phyloP scores from a whole-genome alignment of 2,113 vertebrate species.

The Platichthys flesus region DNA sequence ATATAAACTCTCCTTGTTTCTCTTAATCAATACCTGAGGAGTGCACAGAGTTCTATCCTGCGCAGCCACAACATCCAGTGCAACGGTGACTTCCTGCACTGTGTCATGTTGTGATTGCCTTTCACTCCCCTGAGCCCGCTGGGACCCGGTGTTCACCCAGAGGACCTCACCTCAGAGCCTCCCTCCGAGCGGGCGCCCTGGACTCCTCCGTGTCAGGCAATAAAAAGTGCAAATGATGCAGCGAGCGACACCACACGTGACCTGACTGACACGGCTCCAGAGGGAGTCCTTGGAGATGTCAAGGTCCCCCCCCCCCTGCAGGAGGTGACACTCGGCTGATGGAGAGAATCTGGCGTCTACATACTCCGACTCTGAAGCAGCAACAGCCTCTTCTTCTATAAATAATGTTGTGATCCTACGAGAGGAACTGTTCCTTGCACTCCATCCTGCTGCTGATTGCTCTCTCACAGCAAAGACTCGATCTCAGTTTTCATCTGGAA shows the following conservation, averaged over 20 bases:
- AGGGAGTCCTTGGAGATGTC: slow-evolving; percentile 53
- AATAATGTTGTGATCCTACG: too few relatives aligned
- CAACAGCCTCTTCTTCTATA: slow-evolving; percentile 17
- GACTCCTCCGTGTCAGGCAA: background rate
- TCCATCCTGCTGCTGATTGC: too few relatives aligned
- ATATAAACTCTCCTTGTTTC: too few relatives aligned
- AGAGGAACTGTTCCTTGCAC: too few relatives aligned
- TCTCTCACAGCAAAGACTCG: background rate
- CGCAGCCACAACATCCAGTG: too few relatives aligned
- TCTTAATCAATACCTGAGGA: too few relatives aligned
- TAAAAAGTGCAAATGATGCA: slow-evolving; percentile 29
- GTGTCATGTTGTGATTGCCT: background rate
- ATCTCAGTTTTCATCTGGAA: background rate
- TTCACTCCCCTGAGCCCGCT: background rate
- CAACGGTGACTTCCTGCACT: background rate
- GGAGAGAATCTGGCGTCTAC: slow-evolving; percentile 32
- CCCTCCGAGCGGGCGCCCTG: too few relatives aligned
- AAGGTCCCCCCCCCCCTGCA: slow-evolving; percentile 44
- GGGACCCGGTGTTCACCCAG: background rate
- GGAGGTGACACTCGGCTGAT: slow-evolving; percentile 53
- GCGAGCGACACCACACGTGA: background rate
- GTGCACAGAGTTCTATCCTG: too few relatives aligned
- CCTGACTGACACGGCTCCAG: slow-evolving; percentile 25
- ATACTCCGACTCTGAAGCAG: background rate
- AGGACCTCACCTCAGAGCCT: background rate